phyloP scores from a whole-genome alignment of 1,140 invertebrate species.

The Saccostrea cuccullata region DNA sequence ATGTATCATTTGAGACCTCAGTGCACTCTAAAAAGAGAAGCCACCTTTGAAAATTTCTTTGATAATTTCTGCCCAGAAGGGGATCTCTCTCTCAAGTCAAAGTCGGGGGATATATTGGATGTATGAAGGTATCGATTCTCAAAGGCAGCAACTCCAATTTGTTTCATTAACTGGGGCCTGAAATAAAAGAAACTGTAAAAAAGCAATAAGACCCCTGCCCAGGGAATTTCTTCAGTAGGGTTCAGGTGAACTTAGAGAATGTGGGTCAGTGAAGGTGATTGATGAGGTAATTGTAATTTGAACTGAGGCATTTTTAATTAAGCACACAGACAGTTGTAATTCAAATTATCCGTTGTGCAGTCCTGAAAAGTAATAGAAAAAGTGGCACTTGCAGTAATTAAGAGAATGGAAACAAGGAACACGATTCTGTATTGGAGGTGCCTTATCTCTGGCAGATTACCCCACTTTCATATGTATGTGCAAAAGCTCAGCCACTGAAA shows the following conservation, averaged over 20 bases:
- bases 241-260: constrained; percentile 8
- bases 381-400: constrained; percentile 13
- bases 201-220: not conserved
- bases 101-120: not conserved
- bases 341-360: not conserved
- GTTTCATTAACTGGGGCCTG: not conserved
- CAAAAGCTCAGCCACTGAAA: not conserved
- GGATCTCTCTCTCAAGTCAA: not conserved
- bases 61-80: not conserved
- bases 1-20: not conserved
- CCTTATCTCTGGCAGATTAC: constrained; percentile 14
- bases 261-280: not conserved
- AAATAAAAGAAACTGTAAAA: constrained; percentile 14
- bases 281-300: constrained; percentile 19
- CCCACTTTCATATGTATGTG: not conserved
- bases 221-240: not conserved
- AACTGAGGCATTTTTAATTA: constrained; percentile 30
- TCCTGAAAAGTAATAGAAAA: constrained; percentile 1
- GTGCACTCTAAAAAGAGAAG: not conserved
- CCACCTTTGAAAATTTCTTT: constrained; percentile 16
- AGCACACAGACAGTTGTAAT: constrained; percentile 12
- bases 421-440: not conserved
- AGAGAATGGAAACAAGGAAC: not conserved
- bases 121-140: not conserved
- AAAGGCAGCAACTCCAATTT: constrained; percentile 29